A percentile compares a stretch with the other conserved stretches of the same genome.
Conservation (phyloP, 2,113 vertebrate species). For the Xiphias gladius region DNA sequence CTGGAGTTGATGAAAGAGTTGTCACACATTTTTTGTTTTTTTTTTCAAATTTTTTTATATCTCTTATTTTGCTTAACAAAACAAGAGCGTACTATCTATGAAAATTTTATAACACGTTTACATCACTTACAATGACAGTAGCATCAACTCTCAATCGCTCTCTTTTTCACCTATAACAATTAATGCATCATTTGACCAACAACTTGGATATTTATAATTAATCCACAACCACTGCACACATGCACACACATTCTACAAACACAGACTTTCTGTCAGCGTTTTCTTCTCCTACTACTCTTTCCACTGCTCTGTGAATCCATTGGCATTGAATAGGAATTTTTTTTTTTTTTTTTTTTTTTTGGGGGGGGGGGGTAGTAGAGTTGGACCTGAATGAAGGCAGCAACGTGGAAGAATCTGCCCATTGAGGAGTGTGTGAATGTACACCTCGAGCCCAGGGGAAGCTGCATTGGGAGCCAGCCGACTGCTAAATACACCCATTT, state of each 20-base stretch:
- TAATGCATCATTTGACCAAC: slow-evolving; percentile 93
- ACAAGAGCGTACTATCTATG: not conserved
- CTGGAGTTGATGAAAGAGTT: not conserved
- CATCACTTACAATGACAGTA: slow-evolving; percentile 44
- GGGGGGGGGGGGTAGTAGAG: slow-evolving; percentile 56
- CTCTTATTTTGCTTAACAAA: not conserved
- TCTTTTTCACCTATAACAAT: slow-evolving; percentile 85
- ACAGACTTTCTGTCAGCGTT: slow-evolving; percentile 71
- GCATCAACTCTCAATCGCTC: slow-evolving; percentile 78
- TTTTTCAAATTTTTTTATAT: not conserved
- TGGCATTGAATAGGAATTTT: slow-evolving; percentile 93
- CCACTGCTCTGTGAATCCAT: slow-evolving; percentile 92
- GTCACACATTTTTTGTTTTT: not conserved
- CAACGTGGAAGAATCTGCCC: slow-evolving; percentile 99
- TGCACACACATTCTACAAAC: slow-evolving; percentile 61
- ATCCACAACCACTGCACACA: slow-evolving; percentile 83
- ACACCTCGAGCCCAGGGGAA: slow-evolving; percentile 98
- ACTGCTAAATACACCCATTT: slow-evolving; percentile 99
- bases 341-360: slow-evolving; percentile 21
- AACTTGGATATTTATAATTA: slow-evolving; percentile 90
- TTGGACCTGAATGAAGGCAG: slow-evolving; percentile 98
- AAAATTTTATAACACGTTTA: not conserved
- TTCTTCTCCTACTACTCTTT: slow-evolving; percentile 72
- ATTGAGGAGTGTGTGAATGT: slow-evolving; percentile 98
- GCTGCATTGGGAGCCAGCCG: slow-evolving; percentile 98